Conservation (phyloP, 1,140 invertebrate genomes). For the Bombus terrestris region DNA sequence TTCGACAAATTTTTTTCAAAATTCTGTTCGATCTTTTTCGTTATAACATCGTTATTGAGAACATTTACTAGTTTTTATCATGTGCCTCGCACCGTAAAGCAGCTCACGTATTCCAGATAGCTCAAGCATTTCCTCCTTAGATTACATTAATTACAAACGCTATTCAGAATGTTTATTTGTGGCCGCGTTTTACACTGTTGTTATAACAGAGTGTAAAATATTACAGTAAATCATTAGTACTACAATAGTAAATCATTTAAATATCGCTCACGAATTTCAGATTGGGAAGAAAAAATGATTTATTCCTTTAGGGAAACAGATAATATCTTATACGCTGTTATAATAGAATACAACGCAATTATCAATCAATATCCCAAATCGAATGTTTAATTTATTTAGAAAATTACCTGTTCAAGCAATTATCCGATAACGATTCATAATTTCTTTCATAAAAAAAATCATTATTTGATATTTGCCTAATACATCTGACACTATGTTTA, state of each 20-base stretch:
- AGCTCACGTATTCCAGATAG: conserved; percentile 30
- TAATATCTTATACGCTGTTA: too few relatives aligned
- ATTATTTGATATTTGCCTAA: not conserved
- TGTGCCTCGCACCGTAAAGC: not conserved
- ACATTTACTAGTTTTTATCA: conserved; percentile 25
- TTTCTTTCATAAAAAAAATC: not conserved
- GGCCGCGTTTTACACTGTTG: not conserved
- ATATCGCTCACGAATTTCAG: not conserved
- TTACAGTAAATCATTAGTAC: not conserved
- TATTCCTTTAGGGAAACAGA: too few relatives aligned
- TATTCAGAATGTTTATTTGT: not conserved
- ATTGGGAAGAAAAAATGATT: not conserved
- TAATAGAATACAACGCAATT: too few relatives aligned
- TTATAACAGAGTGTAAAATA: not conserved
- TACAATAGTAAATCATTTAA: not conserved
- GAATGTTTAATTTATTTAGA: too few relatives aligned
- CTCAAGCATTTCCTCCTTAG: conserved; percentile 41
- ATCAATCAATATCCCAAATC: too few relatives aligned
- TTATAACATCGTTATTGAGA: not conserved
- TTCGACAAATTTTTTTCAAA: not conserved
- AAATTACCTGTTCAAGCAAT: not conserved
- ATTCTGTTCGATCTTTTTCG: not conserved
- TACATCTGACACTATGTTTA: not conserved
- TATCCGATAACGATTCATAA: not conserved
- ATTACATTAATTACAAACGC: conserved; percentile 52